phyloP scores from a whole-genome alignment of 2,113 vertebrate species.

The Brachypodius melanocephalos region DNA sequence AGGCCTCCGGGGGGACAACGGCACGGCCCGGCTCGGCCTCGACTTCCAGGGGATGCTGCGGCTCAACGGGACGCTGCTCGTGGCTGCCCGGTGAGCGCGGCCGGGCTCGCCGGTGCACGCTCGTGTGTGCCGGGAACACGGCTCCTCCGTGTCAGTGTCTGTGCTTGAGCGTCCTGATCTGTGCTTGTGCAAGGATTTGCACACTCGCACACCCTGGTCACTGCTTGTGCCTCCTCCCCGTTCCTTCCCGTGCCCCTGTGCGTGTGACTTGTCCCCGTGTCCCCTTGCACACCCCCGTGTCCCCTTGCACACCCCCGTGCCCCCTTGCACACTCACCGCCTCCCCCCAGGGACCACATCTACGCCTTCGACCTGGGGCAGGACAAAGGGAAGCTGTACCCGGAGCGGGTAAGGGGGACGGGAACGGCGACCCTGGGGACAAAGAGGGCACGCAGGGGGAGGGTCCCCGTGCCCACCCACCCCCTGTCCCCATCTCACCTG shows the following conservation, averaged over 20 bases:
- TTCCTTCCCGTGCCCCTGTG: not conserved
- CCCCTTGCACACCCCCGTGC: fast-evolving
- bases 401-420: slow-evolving; percentile 75
- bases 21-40: slow-evolving; percentile 81
- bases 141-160: fast-evolving
- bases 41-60: slow-evolving; percentile 91
- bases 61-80: slow-evolving; percentile 72
- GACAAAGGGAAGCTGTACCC: slow-evolving; percentile 81
- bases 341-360: slow-evolving; percentile 86
- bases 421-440: fast-evolving
- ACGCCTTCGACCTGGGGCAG: slow-evolving; percentile 82
- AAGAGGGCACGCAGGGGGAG: not conserved
- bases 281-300: not conserved
- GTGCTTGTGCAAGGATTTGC: not conserved
- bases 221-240: fast-evolving
- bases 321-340: not conserved
- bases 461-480: not conserved
- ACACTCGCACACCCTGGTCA: fast-evolving
- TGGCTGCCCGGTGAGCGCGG: not conserved
- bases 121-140: not conserved
- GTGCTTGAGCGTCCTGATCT: fast-evolving
- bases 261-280: not conserved
- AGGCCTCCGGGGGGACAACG: slow-evolving; percentile 84
- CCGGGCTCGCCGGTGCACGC: not conserved
- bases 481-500: not conserved